phyloP scores from a whole-genome alignment of 2,888 invertebrate genomes.

The Melanotus villosus region DNA sequence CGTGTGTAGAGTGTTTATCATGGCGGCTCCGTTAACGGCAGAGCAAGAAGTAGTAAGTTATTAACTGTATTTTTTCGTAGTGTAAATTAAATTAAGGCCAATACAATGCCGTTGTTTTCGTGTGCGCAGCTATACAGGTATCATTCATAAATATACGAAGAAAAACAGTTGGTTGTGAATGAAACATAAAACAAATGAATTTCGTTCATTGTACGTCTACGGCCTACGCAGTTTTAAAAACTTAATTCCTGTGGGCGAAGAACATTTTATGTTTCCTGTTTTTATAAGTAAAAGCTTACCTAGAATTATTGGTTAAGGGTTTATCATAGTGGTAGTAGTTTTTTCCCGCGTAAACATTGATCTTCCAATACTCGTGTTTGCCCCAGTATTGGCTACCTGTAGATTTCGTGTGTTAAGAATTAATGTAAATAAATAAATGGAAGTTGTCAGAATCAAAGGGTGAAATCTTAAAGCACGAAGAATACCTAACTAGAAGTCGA shows the following conservation, averaged over 20 bases:
- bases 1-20: slow-evolving; percentile 63
- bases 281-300: not conserved
- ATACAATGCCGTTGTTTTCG: not conserved
- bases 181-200: slow-evolving; percentile 34
- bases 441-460: too few relatives aligned
- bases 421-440: not conserved
- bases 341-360: slow-evolving; percentile 50
- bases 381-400: slow-evolving; percentile 50
- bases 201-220: slow-evolving; percentile 32
- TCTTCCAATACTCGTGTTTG: slow-evolving; percentile 27
- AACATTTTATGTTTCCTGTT: slow-evolving; percentile 17
- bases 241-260: slow-evolving; percentile 37
- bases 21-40: slow-evolving; percentile 83
- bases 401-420: slow-evolving; percentile 40
- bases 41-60: slow-evolving; percentile 84
- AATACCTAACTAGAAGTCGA: not conserved
- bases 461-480: not conserved
- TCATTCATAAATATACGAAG: slow-evolving; percentile 31
- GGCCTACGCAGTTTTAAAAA: slow-evolving; percentile 45
- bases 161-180: slow-evolving; percentile 29
- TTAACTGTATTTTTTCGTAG: not conserved
- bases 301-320: not conserved
- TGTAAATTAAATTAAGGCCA: not conserved
- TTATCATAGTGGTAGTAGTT: not conserved
- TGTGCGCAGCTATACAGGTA: not conserved